These are phyloP conservation scores for Cinclus cinclus DNA, from an alignment of 2,113 vertebrate genomes.

Conservation along the genomic window DNA sequence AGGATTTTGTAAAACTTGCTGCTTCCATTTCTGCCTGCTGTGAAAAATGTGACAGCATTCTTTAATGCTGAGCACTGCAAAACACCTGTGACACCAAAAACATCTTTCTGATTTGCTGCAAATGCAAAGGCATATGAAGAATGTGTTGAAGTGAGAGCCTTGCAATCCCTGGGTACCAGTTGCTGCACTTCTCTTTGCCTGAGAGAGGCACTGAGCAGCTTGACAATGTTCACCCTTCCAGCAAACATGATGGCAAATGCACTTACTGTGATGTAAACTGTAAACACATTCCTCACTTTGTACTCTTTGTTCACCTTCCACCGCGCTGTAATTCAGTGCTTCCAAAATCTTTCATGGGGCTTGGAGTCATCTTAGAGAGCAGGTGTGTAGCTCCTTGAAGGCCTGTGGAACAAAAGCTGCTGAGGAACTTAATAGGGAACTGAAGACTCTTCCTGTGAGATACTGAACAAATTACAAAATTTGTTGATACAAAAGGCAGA, in stretches of 20 bases:
- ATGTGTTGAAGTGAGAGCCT: not conserved
- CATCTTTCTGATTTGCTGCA: not conserved
- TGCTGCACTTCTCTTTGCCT: not conserved
- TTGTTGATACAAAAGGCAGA: not conserved
- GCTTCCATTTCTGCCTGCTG: not conserved
- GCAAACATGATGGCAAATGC: not conserved
- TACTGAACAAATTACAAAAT: not conserved
- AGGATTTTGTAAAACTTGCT: not conserved
- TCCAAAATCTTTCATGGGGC: not conserved
- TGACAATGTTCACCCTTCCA: not conserved
- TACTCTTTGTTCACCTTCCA: not conserved
- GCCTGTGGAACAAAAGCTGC: not conserved
- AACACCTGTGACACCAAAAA: not conserved
- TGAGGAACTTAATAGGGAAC: not conserved
- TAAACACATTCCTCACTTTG: not conserved
- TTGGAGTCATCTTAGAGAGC: not conserved
- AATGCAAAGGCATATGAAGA: not conserved
- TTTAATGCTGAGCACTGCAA: not conserved
- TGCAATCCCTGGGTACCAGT: not conserved
- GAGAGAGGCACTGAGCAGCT: not conserved
- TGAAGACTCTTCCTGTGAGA: not conserved
- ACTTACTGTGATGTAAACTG: fast-evolving
- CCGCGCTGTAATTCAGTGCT: not conserved
- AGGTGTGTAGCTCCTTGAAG: not conserved
- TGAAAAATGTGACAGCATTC: not conserved